Evolutionary conservation across 30 jellyfish, hydroid and myxozoan genomes (phyloP), one percentile per base, ranked within the genome.

Genomic region (Pseudorhiza aurosa): DNA sequence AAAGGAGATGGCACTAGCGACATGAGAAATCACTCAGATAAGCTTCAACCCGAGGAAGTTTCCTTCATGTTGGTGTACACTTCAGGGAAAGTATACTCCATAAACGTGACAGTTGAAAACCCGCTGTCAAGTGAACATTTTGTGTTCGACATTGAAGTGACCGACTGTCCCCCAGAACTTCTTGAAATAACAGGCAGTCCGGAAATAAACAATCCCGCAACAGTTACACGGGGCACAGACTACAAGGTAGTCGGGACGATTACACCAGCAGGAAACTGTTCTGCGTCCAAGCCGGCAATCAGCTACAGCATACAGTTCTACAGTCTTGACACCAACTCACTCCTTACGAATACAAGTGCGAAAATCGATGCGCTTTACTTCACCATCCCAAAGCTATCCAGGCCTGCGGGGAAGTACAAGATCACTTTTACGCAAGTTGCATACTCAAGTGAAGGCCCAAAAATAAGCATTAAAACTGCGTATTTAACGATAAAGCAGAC

Each of bases 141-240:
- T 26, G 33, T 53, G 29, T 80, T 80, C 35, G 72, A 33, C 45
- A 71, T 80, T 0, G 60, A 26, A 18, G 84, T 80, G 39, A 49
- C 7, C 0, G 70, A 65, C 37, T 80, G 91, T 43, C 83, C 71
- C 9, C 77, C 91, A 19, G 83, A 70, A 43, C 26, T 11, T 21
- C 39, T 80, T 53, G 81, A 70, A 14, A 67, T 65, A 32, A 80
- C 91, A 10, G 91, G 91, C 45, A 80, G 91, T 31, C 91, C 84
- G 22, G 69, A 64, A 15, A 40, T 19, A 31, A 8, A 1, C 12
- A 80, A 80, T 35, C 91, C 91, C 0, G 55, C 84, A 6, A 27
- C 2, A 40, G 58, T 68, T 14, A 63, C 84, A 19, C 91, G 91
- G 0, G 91, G 91, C 1, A 32, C 45, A 26, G 91, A 80, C 47